Percentiles rank a stretch among this genome's conserved stretches.
Conservation (phyloP, 2,797 vertebrate species). For the Sebastes hopkinsi region DNA sequence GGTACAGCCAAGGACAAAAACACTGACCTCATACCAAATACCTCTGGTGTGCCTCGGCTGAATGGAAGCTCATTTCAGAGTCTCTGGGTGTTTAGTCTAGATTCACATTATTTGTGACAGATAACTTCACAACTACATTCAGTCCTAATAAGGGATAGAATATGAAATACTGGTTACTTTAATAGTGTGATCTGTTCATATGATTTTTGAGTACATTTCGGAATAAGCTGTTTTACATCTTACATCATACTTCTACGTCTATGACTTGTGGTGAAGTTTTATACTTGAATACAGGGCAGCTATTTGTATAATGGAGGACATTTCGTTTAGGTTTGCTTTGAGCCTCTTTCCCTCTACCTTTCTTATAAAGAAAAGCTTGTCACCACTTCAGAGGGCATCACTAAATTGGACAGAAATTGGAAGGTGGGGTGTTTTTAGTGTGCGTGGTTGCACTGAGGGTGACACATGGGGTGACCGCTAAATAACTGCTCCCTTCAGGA, state of each 20-base stretch:
- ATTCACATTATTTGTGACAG: not conserved
- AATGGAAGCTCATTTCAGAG: not conserved
- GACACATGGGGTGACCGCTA: not conserved
- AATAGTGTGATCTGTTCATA: not conserved
- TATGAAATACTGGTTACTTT: not conserved
- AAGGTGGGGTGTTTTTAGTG: not conserved
- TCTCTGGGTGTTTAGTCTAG: not conserved
- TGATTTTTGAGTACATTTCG: not conserved
- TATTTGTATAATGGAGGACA: not conserved
- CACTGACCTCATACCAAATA: conserved; percentile 49
- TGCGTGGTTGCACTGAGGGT: not conserved
- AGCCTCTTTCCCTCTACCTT: not conserved
- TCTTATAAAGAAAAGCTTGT: not conserved
- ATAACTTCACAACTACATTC: not conserved
- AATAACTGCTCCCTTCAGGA: not conserved
- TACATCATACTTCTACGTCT: not conserved
- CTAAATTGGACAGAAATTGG: not conserved
- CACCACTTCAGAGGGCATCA: not conserved
- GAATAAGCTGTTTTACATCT: not conserved
- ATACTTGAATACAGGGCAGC: not conserved
- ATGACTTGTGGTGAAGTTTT: not conserved
- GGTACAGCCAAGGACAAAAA: conserved; percentile 67
- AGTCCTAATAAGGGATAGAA: not conserved
- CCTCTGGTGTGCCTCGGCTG: not conserved
- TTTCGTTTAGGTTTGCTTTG: not conserved